A percentile compares a stretch with the other conserved stretches of the same genome.
phyloP scores from a whole-genome alignment of 2,113 vertebrate species.

The Notarius lentiginosus region DNA sequence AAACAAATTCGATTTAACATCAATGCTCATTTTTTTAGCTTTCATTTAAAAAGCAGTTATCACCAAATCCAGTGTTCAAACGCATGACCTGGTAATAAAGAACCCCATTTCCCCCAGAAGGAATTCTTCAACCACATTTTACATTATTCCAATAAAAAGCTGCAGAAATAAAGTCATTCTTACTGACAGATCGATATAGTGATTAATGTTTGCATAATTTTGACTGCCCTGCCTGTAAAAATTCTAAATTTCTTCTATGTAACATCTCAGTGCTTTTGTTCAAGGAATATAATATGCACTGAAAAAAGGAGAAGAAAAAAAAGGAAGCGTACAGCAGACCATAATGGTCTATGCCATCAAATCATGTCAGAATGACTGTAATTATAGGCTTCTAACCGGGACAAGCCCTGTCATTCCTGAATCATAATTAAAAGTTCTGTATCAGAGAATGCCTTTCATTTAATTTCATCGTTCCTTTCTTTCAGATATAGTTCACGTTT shows the following conservation, averaged over 20 bases:
- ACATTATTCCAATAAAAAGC: slow-evolving; percentile 19
- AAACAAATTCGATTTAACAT: background rate
- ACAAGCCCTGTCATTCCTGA: slow-evolving; percentile 17
- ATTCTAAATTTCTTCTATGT: slow-evolving; percentile 1
- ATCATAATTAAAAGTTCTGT: slow-evolving; percentile 40
- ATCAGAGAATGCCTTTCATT: background rate
- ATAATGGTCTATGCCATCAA: slow-evolving; percentile 31
- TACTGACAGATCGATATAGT: background rate
- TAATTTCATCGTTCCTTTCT: background rate
- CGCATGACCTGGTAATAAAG: background rate
- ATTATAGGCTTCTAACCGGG: slow-evolving; percentile 40
- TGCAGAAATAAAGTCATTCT: background rate
- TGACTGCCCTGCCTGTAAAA: background rate
- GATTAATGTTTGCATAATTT: slow-evolving; percentile 20
- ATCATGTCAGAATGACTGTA: slow-evolving; percentile 36
- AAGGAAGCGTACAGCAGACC: slow-evolving; percentile 19
- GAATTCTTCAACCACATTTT: background rate
- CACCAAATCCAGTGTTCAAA: background rate
- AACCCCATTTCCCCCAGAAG: background rate
- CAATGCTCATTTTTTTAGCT: background rate
- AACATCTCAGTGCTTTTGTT: slow-evolving; percentile 22
- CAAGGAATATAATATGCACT: background rate
- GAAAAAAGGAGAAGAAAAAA: slow-evolving; percentile 3
- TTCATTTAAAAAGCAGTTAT: background rate
- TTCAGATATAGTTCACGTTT: background rate